phyloP scores from a whole-genome alignment of 53 echinoderm and acorn worm genomes.

The Stichopus horrens region DNA sequence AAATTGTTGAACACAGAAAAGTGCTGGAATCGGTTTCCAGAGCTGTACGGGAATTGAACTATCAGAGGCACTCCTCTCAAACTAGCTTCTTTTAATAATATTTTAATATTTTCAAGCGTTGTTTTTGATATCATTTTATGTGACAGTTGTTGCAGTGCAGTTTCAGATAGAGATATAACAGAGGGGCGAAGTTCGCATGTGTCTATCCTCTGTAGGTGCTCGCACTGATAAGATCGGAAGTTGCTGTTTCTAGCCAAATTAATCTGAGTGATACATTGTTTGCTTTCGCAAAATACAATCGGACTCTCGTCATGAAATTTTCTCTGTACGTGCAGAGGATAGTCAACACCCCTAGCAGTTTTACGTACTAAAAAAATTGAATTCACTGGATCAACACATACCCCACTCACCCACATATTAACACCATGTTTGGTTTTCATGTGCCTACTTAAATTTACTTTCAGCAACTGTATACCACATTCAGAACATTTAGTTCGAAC shows the following conservation, averaged over 20 bases:
- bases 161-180: background rate
- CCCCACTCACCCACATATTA: background rate
- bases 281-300: background rate
- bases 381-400: slow-evolving; percentile 33
- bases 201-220: background rate
- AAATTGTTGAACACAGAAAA: background rate
- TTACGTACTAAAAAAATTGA: slow-evolving; percentile 33
- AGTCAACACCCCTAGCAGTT: slow-evolving; percentile 16
- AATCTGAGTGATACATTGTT: background rate
- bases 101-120: background rate
- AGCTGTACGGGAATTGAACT: background rate
- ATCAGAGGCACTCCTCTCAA: background rate
- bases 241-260: slow-evolving; percentile 6
- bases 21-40: background rate
- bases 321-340: background rate
- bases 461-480: background rate
- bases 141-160: background rate
- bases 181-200: background rate
- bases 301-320: slow-evolving; percentile 4
- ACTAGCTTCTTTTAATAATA: background rate
- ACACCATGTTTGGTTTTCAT: background rate
- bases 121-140: background rate
- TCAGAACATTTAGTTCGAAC: slow-evolving; percentile 6
- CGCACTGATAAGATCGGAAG: background rate
- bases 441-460: slow-evolving; percentile 1